Evolutionary conservation across 2,113 vertebrate species (phyloP).

Genomic region (Isurus oxyrinchus): DNA sequence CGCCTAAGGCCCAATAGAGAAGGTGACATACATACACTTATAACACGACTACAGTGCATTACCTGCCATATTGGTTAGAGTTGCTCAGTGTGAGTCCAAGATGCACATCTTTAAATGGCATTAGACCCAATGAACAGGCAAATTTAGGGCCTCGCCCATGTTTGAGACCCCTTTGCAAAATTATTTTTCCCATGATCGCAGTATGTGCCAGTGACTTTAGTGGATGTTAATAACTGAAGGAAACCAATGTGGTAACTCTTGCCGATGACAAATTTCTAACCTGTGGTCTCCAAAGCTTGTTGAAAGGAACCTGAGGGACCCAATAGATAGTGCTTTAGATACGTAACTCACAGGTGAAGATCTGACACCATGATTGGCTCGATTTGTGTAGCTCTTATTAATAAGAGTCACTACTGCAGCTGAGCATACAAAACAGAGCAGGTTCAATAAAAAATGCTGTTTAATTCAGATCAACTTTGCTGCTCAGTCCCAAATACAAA

Average conservation of each 20-base stretch:
- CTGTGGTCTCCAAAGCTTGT: not conserved
- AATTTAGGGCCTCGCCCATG: not conserved
- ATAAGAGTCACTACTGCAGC: not conserved
- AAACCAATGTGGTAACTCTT: not conserved
- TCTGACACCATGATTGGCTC: not conserved
- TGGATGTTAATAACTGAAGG: not conserved
- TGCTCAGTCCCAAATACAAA: not conserved
- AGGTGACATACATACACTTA: not conserved
- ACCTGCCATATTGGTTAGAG: not conserved
- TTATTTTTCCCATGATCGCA: not conserved
- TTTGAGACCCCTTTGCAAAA: not conserved
- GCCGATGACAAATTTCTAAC: not conserved
- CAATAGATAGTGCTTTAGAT: not conserved
- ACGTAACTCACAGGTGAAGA: not conserved
- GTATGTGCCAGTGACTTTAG: not conserved
- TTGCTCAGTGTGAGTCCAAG: not conserved
- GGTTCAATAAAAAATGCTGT: not conserved
- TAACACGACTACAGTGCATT: not conserved
- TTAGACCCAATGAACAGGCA: not conserved
- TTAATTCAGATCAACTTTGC: not conserved
- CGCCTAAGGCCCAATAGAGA: too few species aligned
- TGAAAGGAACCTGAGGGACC: not conserved
- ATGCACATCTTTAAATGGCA: not conserved
- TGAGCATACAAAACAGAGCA: not conserved
- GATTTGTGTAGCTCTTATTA: not conserved